These are phyloP conservation scores for Anthoscopus minutus DNA, from an alignment of 2,113 vertebrate genomes.

Conservation along the genomic window DNA sequence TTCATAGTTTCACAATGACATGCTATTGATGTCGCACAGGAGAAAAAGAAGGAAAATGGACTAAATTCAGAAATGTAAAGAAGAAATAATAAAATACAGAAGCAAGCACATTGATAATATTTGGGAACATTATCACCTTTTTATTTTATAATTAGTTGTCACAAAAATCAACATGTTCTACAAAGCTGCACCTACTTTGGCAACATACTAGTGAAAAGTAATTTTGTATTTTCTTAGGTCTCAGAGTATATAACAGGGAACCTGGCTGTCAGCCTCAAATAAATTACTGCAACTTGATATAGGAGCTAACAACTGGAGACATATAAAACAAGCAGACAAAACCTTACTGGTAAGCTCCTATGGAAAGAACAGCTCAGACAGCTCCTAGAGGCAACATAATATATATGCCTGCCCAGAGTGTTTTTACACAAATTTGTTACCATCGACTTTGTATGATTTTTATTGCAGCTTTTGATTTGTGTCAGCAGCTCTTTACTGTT, in stretches of 20 bases:
- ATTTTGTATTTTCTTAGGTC: constrained; percentile 1
- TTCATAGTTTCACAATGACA: not conserved
- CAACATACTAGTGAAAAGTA: not conserved
- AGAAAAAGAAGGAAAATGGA: not conserved
- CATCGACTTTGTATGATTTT: not conserved
- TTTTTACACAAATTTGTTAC: constrained; percentile 44
- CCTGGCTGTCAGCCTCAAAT: not conserved
- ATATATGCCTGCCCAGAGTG: constrained; percentile 10
- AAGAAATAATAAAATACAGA: not conserved
- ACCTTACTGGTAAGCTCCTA: not conserved
- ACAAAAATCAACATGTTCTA: constrained; percentile 5
- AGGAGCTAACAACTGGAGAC: not conserved
- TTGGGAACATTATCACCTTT: not conserved
- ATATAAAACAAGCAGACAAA: not conserved
- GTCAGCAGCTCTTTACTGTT: constrained; percentile 42
- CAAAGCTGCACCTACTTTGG: not conserved
- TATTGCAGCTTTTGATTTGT: constrained; percentile 40
- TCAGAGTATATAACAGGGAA: not conserved
- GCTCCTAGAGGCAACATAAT: constrained; percentile 15
- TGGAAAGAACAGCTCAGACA: constrained; percentile 51
- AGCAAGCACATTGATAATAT: not conserved
- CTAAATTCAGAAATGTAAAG: not conserved
- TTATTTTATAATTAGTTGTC: constrained; percentile 41
- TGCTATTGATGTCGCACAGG: not conserved
- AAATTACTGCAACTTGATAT: not conserved